Base-by-base conservation (phyloP, 2,113 vertebrate species). In the Naja naja region DNA sequence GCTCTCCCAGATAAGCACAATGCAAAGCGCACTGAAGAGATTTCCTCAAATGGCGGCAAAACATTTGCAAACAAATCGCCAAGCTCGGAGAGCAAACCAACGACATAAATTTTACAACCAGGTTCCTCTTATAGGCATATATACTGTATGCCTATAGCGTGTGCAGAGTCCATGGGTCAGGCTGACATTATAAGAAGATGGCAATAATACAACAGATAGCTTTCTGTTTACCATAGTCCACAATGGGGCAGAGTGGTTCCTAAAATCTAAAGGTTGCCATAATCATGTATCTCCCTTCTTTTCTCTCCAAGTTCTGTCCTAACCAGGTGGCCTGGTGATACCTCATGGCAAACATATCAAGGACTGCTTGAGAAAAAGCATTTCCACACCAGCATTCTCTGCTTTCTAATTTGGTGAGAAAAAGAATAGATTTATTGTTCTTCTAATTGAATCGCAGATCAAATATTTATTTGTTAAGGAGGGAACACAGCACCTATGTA, bases 401-500 rank as follows among this genome's bases (percentile, higher is more conserved):
- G 87, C 9, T 54, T 53, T 88, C 87, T 55, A 88, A 18, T 89
- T 34, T 56, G n/a, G 12, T 39, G 27, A 88, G 34, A 22, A 91
- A n/a, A 34, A 39, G 12, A 43, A 55, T 12, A 25, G 27, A 34
- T 81, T 16, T 49, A 34, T 30, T 22, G 3, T 64, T 69, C 12
- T 74, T 52, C n/a, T 53, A 39, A 81, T 5, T 23, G 30, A n/a
- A 47, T 90, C 6, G 5, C 30, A 81, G n/a, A 74, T 74, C 1
- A 74, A 49, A 81, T 30, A 12, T 34, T 90, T 90, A 52, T 90
- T 74, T 89, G 27, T 53, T n/a, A 16, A 30, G 18, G 22, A 43
- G 22, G 94, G 95, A 93, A 96, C 0, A 0, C 34, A 53, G n/a
- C 49, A 88, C 85, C 95, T 92, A 92, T 93, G 88, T 39, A 39